A percentile compares a stretch with the other conserved stretches of the same genome.
These are phyloP conservation scores for Synanthedon vespiformis DNA, from an alignment of 2,888 invertebrate species.

Conservation along the genomic window DNA sequence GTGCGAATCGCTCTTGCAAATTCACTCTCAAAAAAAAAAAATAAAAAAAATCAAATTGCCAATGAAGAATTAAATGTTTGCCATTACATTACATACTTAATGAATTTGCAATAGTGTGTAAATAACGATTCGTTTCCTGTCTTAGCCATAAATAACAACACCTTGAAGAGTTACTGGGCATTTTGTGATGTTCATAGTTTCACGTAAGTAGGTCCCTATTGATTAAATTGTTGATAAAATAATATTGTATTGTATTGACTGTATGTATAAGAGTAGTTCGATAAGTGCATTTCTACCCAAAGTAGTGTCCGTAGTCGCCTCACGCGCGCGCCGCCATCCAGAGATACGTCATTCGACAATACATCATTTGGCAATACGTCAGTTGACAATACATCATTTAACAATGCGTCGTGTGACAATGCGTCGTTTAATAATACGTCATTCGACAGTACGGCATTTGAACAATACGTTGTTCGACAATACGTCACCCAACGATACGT, in stretches of 20 bases:
- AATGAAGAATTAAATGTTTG: slow-evolving; percentile 14
- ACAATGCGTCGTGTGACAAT: too few relatives aligned
- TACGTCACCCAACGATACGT: too few relatives aligned
- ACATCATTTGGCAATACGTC: too few relatives aligned
- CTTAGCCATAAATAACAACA: slow-evolving; percentile 27
- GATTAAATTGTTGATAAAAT: slow-evolving; percentile 53
- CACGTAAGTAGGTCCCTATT: slow-evolving; percentile 40
- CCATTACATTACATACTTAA: neutral
- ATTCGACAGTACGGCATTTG: too few relatives aligned
- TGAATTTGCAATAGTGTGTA: slow-evolving; percentile 30
- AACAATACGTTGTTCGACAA: too few relatives aligned
- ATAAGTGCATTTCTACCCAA: slow-evolving; percentile 56
- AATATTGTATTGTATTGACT: slow-evolving; percentile 36
- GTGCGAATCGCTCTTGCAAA: slow-evolving; percentile 23
- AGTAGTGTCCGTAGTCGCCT: slow-evolving; percentile 51
- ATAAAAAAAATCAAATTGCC: slow-evolving; percentile 17
- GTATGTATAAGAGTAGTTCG: slow-evolving; percentile 42
- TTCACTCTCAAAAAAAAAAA: slow-evolving; percentile 13
- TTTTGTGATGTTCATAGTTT: slow-evolving; percentile 59
- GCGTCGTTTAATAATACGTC: too few relatives aligned
- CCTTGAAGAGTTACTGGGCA: slow-evolving; percentile 21
- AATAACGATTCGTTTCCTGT: slow-evolving; percentile 14
- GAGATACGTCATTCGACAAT: too few relatives aligned
- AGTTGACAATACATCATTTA: too few relatives aligned
- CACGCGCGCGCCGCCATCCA: slow-evolving; percentile 39